Evolutionary conservation across 2,888 invertebrate species (phyloP).

Genomic region (Plebejus melissa): DNA sequence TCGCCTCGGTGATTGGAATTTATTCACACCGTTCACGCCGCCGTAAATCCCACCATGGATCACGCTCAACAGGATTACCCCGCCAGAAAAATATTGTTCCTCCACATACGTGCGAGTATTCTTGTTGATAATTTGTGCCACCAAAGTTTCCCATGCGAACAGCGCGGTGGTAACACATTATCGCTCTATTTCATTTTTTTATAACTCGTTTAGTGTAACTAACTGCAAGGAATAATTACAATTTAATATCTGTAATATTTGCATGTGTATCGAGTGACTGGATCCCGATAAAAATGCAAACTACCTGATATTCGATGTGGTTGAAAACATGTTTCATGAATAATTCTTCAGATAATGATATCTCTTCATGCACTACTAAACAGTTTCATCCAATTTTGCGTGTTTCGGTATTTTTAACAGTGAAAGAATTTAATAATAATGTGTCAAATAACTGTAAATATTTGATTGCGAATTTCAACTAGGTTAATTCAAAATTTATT

Average conservation of each 20-base stretch:
- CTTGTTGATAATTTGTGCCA: background rate
- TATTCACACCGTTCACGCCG: slow-evolving; percentile 21
- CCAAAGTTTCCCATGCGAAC: background rate
- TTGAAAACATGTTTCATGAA: slow-evolving; percentile 16
- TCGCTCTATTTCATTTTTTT: background rate
- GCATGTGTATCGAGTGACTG: slow-evolving; percentile 1
- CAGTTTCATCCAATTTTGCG: slow-evolving; percentile 24
- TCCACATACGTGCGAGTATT: background rate
- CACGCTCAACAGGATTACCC: slow-evolving; percentile 6
- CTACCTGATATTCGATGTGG: slow-evolving; percentile 14
- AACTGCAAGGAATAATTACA: slow-evolving; percentile 1
- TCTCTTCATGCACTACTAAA: slow-evolving; percentile 28
- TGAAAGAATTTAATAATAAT: slow-evolving; percentile 24
- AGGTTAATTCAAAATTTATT: slow-evolving; percentile 25
- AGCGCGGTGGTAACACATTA: background rate
- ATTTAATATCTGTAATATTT: slow-evolving; percentile 12
- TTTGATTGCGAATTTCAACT: slow-evolving; percentile 26
- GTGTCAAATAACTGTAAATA: slow-evolving; percentile 23
- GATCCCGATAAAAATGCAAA: slow-evolving; percentile 7
- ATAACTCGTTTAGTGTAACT: background rate
- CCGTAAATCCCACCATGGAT: slow-evolving; percentile 2
- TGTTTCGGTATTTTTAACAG: slow-evolving; percentile 27
- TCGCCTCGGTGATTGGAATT: slow-evolving; percentile 29
- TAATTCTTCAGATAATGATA: slow-evolving; percentile 23
- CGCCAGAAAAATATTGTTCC: background rate